These are phyloP conservation scores for Pangasius krempfi DNA, from an alignment of 2,797 vertebrate species.

Conservation along the genomic window DNA sequence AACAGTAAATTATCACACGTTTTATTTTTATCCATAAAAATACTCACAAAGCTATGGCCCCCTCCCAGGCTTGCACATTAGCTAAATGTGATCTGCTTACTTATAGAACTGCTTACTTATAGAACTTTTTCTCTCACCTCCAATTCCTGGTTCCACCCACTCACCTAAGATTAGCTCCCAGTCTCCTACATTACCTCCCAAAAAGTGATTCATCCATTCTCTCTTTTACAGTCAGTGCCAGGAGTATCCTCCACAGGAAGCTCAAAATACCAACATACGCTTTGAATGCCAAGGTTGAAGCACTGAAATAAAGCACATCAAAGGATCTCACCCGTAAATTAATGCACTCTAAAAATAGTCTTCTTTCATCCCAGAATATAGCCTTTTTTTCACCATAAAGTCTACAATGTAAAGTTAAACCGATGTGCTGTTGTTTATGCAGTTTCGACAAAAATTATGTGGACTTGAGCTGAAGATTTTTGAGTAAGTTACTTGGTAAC, in stretches of 20 bases:
- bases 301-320: neutral
- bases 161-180: constrained; percentile 47
- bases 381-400: neutral
- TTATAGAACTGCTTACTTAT: constrained; percentile 15
- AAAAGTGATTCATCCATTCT: constrained; percentile 44
- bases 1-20: neutral
- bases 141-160: constrained; percentile 36
- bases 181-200: constrained; percentile 38
- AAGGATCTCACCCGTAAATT: neutral
- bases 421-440: neutral
- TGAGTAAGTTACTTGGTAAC: neutral
- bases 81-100: neutral
- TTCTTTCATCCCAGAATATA: neutral
- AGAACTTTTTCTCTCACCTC: constrained; percentile 8
- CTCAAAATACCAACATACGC: constrained; percentile 5
- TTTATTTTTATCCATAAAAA: neutral
- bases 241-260: constrained; percentile 39
- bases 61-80: neutral
- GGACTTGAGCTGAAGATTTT: neutral
- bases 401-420: neutral
- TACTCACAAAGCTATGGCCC: neutral
- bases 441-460: neutral
- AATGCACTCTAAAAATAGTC: constrained; percentile 16
- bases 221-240: constrained; percentile 29
- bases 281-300: neutral